Evolutionary conservation across 2,113 vertebrate genomes (phyloP).

Genomic region (Junco hyemalis): DNA sequence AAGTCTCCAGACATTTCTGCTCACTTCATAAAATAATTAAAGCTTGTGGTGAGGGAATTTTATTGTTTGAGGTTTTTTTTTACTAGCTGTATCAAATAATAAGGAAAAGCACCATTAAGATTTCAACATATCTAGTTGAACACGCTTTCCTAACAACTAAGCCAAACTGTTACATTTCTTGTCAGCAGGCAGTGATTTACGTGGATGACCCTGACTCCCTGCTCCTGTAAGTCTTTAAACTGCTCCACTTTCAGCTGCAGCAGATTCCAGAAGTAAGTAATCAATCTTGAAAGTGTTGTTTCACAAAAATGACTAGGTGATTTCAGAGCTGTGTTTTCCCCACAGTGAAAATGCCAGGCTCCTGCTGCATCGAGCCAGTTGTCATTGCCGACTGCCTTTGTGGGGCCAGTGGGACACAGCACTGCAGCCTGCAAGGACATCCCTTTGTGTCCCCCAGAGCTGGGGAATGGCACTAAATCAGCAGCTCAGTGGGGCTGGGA

Average conservation of each 20-base stretch:
- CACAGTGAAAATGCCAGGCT: background rate
- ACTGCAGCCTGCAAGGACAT: background rate
- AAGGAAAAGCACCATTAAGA: background rate
- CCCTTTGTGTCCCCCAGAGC: background rate
- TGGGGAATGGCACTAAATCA: background rate
- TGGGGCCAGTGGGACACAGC: background rate
- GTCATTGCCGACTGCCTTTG: background rate
- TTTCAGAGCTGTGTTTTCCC: background rate
- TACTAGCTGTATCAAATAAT: background rate
- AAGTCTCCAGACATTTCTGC: background rate
- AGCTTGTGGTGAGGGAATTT: background rate
- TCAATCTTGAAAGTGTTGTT: background rate
- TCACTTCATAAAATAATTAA: background rate
- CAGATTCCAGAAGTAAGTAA: constrained; percentile 8
- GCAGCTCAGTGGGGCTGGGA: background rate
- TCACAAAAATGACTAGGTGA: background rate
- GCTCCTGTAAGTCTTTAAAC: constrained; percentile 21
- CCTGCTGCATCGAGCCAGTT: background rate
- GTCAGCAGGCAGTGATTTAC: constrained; percentile 10
- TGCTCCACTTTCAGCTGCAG: constrained; percentile 1
- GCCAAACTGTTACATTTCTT: background rate
- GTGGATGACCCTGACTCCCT: background rate
- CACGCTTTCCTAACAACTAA: background rate
- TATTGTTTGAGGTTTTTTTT: background rate
- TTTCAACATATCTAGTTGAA: background rate